Evolutionary conservation across 2,888 invertebrate species (phyloP).

Genomic region (Sinelater perroti): DNA sequence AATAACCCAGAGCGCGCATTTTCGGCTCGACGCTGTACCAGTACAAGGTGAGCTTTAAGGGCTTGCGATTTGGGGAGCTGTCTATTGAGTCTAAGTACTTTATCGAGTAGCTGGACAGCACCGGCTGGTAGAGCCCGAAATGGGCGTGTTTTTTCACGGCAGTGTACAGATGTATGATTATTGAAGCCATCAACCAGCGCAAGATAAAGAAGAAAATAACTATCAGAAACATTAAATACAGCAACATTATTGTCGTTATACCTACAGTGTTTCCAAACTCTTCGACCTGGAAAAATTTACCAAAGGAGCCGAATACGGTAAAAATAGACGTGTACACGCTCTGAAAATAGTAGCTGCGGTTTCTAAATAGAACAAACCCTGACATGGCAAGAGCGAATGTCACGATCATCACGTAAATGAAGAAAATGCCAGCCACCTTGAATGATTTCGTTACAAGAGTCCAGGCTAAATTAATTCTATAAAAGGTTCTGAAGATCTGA

Average conservation of each 20-base stretch:
- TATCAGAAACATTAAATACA: neutral
- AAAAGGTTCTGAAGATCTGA: neutral
- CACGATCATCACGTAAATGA: neutral
- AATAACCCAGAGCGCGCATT: constrained; percentile 1
- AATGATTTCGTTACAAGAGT: neutral
- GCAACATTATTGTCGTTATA: neutral
- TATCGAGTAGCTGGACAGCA: constrained; percentile 1
- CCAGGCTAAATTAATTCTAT: neutral
- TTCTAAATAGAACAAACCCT: neutral
- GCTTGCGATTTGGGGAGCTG: constrained; percentile 10
- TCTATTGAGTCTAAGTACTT: constrained; percentile 7
- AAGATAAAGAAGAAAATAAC: neutral
- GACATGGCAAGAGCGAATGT: neutral
- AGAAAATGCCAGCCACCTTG: neutral
- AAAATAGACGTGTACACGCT: neutral
- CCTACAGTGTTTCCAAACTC: neutral
- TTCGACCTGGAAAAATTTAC: neutral
- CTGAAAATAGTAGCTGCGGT: constrained; percentile 1
- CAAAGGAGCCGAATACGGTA: neutral
- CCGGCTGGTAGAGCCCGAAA: neutral
- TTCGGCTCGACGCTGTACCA: neutral
- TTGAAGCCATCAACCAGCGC: neutral
- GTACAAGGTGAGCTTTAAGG: neutral
- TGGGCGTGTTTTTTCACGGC: constrained; percentile 5
- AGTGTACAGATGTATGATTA: neutral